phyloP scores from a whole-genome alignment of 1,140 invertebrate genomes.

The Microplitis mediator region DNA sequence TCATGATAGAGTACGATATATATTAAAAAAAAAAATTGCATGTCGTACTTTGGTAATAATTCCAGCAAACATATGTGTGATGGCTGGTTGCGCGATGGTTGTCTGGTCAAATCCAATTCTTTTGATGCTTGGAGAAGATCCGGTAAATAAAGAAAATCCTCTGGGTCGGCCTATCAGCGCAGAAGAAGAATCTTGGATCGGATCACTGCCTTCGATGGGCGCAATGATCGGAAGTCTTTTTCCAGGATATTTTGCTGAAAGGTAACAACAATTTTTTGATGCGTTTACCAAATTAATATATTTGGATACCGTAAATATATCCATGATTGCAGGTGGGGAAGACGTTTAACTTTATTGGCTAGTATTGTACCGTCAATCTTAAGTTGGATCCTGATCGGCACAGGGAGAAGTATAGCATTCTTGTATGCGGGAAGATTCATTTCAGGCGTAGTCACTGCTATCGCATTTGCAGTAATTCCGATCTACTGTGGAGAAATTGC shows the following conservation, averaged over 20 bases:
- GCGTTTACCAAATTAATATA: not conserved
- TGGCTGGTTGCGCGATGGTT: too few relatives aligned
- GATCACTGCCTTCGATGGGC: too few relatives aligned
- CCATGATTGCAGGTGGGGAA: conserved; percentile 63
- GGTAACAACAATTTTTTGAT: not conserved
- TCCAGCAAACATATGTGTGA: too few relatives aligned
- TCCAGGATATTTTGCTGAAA: not conserved
- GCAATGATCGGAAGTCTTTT: too few relatives aligned
- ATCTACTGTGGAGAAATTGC: conserved; percentile 90
- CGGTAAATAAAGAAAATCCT: too few relatives aligned
- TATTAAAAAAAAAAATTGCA: too few relatives aligned
- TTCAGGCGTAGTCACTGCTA: conserved; percentile 74
- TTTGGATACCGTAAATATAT: not conserved
- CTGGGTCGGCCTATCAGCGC: too few relatives aligned
- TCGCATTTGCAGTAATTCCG: conserved; percentile 77
- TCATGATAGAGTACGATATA: too few relatives aligned
- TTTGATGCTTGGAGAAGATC: too few relatives aligned
- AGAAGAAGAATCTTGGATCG: too few relatives aligned
- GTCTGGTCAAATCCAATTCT: too few relatives aligned
- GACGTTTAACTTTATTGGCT: conserved; percentile 73
- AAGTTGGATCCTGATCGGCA: conserved; percentile 73
- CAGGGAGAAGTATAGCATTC: conserved; percentile 61
- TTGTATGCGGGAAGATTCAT: conserved; percentile 70
- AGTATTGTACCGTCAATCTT: conserved; percentile 71
- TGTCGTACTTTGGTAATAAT: too few relatives aligned